A percentile compares a stretch with the other conserved stretches of the same genome.
Conservation (phyloP, 1,140 invertebrate genomes). For the Halyomorpha halys region DNA sequence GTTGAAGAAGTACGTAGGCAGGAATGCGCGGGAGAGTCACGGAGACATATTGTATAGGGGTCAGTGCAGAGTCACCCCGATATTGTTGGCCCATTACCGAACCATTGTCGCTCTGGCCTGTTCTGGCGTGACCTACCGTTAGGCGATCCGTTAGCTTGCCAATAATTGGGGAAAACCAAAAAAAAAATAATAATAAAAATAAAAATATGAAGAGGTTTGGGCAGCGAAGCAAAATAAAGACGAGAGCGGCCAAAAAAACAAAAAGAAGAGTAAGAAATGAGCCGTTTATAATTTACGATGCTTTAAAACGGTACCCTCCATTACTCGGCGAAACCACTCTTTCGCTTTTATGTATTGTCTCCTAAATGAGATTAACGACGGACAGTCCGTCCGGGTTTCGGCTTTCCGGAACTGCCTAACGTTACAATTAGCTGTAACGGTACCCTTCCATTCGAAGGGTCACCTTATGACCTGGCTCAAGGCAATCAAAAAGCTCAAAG, state of each 20-base stretch:
- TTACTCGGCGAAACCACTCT: not conserved
- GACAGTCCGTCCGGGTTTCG: no score
- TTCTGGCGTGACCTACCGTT: conserved; percentile 2
- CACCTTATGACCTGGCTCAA: no score
- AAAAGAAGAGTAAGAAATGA: not conserved
- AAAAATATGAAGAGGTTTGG: not conserved
- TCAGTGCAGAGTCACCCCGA: no score
- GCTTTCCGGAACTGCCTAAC: no score
- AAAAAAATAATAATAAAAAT: not conserved
- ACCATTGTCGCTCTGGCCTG: no score
- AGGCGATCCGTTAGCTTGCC: not conserved
- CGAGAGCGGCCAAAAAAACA: not conserved
- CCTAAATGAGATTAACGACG: not conserved
- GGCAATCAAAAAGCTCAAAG: no score
- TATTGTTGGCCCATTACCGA: no score
- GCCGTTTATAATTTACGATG: conserved; percentile 1
- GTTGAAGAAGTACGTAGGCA: no score
- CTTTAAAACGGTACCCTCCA: conserved; percentile 2
- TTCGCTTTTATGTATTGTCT: conserved; percentile 8
- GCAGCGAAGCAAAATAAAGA: not conserved
- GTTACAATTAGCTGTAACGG: no score
- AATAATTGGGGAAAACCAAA: not conserved
- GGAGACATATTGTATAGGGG: no score
- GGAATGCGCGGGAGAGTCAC: no score
- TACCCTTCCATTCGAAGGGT: no score